Base-by-base conservation (phyloP, 2,888 invertebrate species). In the Andrena fulva region DNA sequence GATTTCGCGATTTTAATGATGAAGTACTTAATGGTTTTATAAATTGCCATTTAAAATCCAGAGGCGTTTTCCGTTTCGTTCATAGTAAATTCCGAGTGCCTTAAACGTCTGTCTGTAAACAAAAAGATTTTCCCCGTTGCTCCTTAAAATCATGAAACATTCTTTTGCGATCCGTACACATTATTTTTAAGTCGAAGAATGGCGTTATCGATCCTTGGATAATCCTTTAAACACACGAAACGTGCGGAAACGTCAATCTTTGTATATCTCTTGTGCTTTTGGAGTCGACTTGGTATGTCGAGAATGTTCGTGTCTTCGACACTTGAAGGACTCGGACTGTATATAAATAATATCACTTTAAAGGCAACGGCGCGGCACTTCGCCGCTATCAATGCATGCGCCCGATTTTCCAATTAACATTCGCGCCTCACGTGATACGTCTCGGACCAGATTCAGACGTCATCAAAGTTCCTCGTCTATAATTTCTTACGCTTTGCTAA, bases 401-500 rank as follows among this genome's bases (percentile, higher is more conserved):
- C 88, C 89, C 91, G 90, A 92, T 92, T 92, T 92, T 92, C 91
- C 91, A 92, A 92, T 92, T 92, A 90, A 91, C 90, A 92, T 91
- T 91, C 90, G 88, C 84, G 74, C 56, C 66, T 83, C 76, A 68
- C 85, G 64, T 52, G 50, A 82, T 76, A 48, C 73, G n/a, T 48
- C 63, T 74, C 54, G 48, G 71, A 62, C 59, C 63, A 56, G 60
- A 72, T 72, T 72, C 67, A 35, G 71, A 82, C 75, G 80, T 85
- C 79, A 81, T 73, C 77, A 74, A 72, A 82, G 64, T 72, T 48
- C 33, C 24, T 54, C 50, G 35, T 66, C 48, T 60, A 42, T 59
- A 27, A 42, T 48, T 66, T 24, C 63, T 66, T 50, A 50, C 29
- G 35, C 35, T 73, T 50, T 8, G 48, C 33, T 68, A n/a, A 29